These are phyloP conservation scores for Lottia scabra DNA, from an alignment of 2,888 invertebrate species.

Conservation along the genomic window DNA sequence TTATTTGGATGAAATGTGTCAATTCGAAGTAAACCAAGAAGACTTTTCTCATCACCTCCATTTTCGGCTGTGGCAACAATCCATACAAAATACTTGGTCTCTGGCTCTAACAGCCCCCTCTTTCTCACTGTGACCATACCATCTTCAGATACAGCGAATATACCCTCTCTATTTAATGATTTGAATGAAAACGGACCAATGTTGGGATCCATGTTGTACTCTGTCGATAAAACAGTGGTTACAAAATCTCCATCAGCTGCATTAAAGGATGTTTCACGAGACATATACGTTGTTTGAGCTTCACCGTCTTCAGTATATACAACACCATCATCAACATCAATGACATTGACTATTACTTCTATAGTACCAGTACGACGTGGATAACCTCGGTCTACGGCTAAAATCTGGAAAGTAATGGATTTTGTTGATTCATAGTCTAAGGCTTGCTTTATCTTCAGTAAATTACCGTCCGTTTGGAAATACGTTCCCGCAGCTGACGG, in stretches of 20 bases:
- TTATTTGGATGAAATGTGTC: slow-evolving; percentile 34
- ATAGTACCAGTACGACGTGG: slow-evolving; percentile 27
- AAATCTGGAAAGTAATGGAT: slow-evolving; percentile 28
- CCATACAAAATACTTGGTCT: slow-evolving; percentile 27
- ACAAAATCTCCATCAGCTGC: slow-evolving; percentile 32
- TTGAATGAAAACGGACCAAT: not conserved
- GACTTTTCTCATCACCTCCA: not conserved
- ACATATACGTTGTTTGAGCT: slow-evolving; percentile 26
- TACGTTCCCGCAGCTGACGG: slow-evolving; percentile 25
- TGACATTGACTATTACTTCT: slow-evolving; percentile 30
- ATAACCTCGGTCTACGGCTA: slow-evolving; percentile 35
- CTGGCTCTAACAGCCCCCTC: slow-evolving; percentile 18
- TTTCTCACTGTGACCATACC: slow-evolving; percentile 38
- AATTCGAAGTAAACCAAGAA: slow-evolving; percentile 33
- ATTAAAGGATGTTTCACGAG: slow-evolving; percentile 33
- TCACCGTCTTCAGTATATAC: not conserved
- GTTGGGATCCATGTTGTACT: not conserved
- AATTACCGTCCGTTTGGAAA: slow-evolving; percentile 28
- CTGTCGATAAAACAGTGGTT: slow-evolving; percentile 25
- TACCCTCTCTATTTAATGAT: not conserved
- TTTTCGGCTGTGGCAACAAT: not conserved
- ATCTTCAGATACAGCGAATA: slow-evolving; percentile 33
- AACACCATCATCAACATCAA: slow-evolving; percentile 35
- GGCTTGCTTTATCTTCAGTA: slow-evolving; percentile 24
- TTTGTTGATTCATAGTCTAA: slow-evolving; percentile 34